These are phyloP conservation scores for Theristicus caerulescens DNA, from an alignment of 2,113 vertebrate species.

Conservation along the genomic window DNA sequence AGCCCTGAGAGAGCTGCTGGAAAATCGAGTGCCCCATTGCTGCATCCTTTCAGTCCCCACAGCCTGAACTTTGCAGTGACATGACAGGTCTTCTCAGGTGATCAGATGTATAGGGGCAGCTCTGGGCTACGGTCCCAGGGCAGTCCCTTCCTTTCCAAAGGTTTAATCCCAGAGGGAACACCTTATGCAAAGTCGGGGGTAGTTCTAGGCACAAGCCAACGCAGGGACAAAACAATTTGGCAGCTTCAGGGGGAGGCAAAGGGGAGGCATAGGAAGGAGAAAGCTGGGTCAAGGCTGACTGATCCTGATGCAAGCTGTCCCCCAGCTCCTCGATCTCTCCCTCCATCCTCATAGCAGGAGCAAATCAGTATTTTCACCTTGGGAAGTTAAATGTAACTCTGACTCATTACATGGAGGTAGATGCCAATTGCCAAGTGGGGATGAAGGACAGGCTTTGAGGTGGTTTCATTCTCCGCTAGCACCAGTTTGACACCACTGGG, in stretches of 20 bases:
- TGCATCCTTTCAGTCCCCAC: not conserved
- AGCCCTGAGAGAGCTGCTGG: not conserved
- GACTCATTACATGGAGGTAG: not conserved
- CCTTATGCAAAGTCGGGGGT: not conserved
- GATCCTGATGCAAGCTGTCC: not conserved
- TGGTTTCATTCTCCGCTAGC: not conserved
- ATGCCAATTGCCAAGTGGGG: accelerated
- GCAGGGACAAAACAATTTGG: not conserved
- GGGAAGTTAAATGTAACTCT: not conserved
- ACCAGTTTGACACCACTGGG: not conserved
- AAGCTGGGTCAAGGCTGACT: not conserved
- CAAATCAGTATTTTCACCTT: not conserved
- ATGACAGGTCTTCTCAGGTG: not conserved
- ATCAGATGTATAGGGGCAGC: not conserved
- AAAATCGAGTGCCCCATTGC: not conserved
- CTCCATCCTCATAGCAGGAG: not conserved
- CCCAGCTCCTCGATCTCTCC: not conserved
- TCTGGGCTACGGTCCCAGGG: not conserved
- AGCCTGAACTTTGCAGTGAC: not conserved
- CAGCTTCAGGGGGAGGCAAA: not conserved
- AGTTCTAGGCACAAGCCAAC: not conserved
- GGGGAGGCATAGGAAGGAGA: not conserved
- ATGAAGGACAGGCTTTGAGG: not conserved
- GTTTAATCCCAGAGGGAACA: not conserved
- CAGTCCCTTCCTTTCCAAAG: not conserved